phyloP scores from a whole-genome alignment of 2,797 vertebrate genomes.

The Oreortyx pictus region DNA sequence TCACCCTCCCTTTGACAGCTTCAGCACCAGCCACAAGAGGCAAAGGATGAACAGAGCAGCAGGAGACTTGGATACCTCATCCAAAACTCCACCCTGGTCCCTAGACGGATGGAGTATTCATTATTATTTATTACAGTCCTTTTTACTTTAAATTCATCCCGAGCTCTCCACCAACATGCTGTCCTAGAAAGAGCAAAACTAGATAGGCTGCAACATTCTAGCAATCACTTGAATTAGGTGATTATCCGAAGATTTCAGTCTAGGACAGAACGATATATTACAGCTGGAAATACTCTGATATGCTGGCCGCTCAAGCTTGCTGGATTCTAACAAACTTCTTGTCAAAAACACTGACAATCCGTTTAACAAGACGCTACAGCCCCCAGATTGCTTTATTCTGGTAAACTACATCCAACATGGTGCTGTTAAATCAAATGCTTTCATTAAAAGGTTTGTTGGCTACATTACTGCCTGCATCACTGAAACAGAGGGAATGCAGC shows the following conservation, averaged over 20 bases:
- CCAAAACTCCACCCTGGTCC: neutral
- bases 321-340: neutral
- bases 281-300: neutral
- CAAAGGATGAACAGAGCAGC: neutral
- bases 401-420: neutral
- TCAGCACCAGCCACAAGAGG: neutral
- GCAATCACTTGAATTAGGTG: slow-evolving; percentile 14
- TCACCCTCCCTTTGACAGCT: neutral
- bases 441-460: neutral
- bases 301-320: neutral
- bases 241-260: slow-evolving; percentile 24
- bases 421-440: neutral
- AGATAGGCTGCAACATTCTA: slow-evolving; percentile 13
- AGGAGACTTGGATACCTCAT: neutral
- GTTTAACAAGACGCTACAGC: slow-evolving; percentile 24
- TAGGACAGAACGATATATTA: neutral
- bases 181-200: neutral
- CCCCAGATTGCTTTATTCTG: neutral
- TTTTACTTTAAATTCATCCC: neutral
- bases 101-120: neutral
- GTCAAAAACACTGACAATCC: neutral
- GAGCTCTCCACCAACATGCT: neutral
- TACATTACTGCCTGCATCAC: neutral
- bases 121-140: neutral
- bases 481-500: neutral